phyloP scores from a whole-genome alignment of 2,113 vertebrate species.

The Trichechus manatus region DNA sequence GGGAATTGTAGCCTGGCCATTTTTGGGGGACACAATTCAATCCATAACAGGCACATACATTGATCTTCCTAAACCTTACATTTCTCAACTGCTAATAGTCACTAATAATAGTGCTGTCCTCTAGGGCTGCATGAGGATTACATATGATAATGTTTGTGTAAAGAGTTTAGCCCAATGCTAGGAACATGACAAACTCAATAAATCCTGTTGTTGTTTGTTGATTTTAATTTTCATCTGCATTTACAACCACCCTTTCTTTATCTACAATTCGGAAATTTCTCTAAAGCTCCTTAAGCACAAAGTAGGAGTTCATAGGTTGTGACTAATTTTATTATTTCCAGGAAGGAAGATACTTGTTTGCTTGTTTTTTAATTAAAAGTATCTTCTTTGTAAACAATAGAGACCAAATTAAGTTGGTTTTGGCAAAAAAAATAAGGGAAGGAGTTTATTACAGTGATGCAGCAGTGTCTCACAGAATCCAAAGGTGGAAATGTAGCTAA shows the following conservation, averaged over 20 bases:
- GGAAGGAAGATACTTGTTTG: neutral
- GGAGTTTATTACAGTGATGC: neutral
- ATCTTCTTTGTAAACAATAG: neutral
- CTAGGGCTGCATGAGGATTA: neutral
- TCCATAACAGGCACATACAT: neutral
- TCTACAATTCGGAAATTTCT: neutral
- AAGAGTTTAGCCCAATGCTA: neutral
- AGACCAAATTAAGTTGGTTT: neutral
- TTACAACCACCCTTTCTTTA: neutral
- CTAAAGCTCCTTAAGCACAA: neutral
- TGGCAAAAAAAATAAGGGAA: neutral
- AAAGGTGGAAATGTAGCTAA: neutral
- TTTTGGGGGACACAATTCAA: too few species aligned
- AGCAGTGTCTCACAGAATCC: neutral
- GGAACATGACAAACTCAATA: neutral
- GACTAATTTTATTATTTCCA: constrained; percentile 14
- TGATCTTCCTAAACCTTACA: neutral
- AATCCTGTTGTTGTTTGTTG: neutral
- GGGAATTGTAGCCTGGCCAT: too few species aligned
- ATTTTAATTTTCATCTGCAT: neutral
- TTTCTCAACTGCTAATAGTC: neutral
- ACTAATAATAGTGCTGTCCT: neutral
- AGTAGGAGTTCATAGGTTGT: neutral
- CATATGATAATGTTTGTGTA: neutral
- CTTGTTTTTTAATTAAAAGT: neutral